Base-by-base conservation (phyloP, 2,888 invertebrate genomes). In the Drosophila subsilvestris region DNA sequence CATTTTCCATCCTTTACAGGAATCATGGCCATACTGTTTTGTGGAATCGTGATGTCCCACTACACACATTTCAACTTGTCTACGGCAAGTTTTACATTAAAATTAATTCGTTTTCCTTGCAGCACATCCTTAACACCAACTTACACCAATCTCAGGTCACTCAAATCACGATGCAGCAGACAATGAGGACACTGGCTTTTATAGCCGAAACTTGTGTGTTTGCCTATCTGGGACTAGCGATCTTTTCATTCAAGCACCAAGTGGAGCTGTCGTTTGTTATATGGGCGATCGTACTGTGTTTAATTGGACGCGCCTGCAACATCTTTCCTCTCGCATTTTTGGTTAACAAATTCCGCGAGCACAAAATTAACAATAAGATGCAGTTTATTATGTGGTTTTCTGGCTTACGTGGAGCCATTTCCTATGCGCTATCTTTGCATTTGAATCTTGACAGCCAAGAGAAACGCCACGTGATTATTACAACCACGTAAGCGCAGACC, bases 311-410 rank as follows among this genome's bases (percentile, higher is more conserved):
- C 87, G 99, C 99, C 20, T 96, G 97, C 69, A 99, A 99, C 90
- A 99, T 99, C 73, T 99, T 98, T 91, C 99, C 99, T 1, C 93
- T 99, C 57, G 97, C 98, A 0, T 94, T 96, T 87, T 93, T 99
- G 43, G 97, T 98, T 60, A 99, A 99, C 92, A 96, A 96, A 92
- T 99, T 99, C 92, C 95, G 99, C 17, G 98, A 98, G 90, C 99
- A 99, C 93, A 98, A 98, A 92, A 99, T 99, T 66, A 99, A 98
- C 0, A 96, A 96, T 91, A 98, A 98, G 93, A 99, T 98, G 98
- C 98, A 98, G 95, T 98, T 99, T 90, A 98, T 99, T 69, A 99
- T 99, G 99, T 99, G 99, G 99, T 99, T 99, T 91, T 98, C 98
- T 91, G 97, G 99, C 50, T 93, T 99, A 74, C 94, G 99, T 63